Evolutionary conservation across 2,888 invertebrate genomes (phyloP).

Genomic region (Trachelus tabidus): DNA sequence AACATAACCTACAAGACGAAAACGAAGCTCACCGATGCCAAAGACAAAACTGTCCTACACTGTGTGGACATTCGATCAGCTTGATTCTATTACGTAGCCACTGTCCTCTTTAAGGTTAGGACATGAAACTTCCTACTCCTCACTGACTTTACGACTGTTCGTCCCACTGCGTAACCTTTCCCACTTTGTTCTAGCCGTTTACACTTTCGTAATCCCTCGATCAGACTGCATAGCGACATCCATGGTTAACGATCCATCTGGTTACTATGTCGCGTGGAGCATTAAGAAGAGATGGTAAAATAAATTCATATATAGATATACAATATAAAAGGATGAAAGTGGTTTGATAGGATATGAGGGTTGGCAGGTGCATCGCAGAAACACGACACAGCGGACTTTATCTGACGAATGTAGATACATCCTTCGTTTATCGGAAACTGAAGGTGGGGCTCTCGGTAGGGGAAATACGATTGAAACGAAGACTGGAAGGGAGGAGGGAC

Average conservation of each 20-base stretch:
- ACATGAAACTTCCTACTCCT: background rate
- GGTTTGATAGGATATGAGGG: background rate
- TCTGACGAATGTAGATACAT: conserved; percentile 23
- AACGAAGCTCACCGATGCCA: background rate
- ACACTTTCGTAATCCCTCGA: background rate
- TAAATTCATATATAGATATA: background rate
- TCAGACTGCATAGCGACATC: background rate
- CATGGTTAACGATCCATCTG: background rate
- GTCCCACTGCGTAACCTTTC: background rate
- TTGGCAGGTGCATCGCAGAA: background rate
- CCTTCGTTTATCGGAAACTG: conserved; percentile 29
- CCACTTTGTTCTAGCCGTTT: background rate
- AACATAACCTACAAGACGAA: background rate
- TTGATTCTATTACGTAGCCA: background rate
- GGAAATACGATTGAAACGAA: conserved; percentile 29
- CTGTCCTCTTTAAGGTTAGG: background rate
- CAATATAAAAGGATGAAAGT: background rate
- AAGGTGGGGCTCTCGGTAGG: background rate
- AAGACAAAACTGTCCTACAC: background rate
- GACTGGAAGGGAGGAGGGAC: conserved; percentile 5
- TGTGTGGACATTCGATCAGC: background rate
- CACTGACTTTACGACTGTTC: background rate
- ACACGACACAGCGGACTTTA: background rate
- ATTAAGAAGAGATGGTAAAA: background rate
- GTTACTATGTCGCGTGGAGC: background rate